Base-by-base conservation (phyloP, 2,113 vertebrate genomes). In the Crotalus helleri region DNA sequence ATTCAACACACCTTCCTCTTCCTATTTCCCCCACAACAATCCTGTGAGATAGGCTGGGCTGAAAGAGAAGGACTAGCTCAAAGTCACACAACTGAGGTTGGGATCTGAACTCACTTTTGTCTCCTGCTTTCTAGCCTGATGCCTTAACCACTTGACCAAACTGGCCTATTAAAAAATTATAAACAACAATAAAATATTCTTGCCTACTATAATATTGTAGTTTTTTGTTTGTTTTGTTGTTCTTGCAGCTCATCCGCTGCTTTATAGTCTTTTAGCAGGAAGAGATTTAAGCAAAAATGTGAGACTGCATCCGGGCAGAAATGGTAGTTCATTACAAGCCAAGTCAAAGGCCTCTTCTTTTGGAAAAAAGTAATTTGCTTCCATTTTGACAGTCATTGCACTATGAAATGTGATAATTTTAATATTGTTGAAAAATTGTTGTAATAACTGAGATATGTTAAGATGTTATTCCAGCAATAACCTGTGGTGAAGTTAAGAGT, bases 401-500 rank as follows among this genome's bases (percentile, higher is more conserved):
- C n/a, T 10, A 51, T 51, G 23, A 59, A 85, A 53, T 13, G 26
- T 85, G 2, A 46, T 85, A 86, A 86, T 44, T 61, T 24, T 61
- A 86, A 53, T 49, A 86, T 11, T 89, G 61, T 86, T 61, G 94
- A 81, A 12, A 46, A 24, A 81, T 19, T 53, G 93, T 95, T 87
- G 92, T 9, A 89, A 85, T 3, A 87, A 94, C 0, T 44, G 39
- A 5, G 21, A 90, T 1, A 33, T 53, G 90, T 91, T 61, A 26
- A 61, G 93, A 74, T 88, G 92, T 93, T 92, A 26, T 0, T 93
- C 57, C 55, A 53, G 91, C 44, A 89, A 93, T 93, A 94, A 23
- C 0, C 92, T 53, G 58, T 57, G 4, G 13, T 13, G 24, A 87
- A 26, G 90, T 88, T 95, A 96, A 92, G 93, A 85, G 0, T 46